A percentile compares a stretch with the other conserved stretches of the same genome.
These are phyloP conservation scores for Leptarthrus brevirostris DNA, from an alignment of 2,888 invertebrate genomes.

Conservation along the genomic window DNA sequence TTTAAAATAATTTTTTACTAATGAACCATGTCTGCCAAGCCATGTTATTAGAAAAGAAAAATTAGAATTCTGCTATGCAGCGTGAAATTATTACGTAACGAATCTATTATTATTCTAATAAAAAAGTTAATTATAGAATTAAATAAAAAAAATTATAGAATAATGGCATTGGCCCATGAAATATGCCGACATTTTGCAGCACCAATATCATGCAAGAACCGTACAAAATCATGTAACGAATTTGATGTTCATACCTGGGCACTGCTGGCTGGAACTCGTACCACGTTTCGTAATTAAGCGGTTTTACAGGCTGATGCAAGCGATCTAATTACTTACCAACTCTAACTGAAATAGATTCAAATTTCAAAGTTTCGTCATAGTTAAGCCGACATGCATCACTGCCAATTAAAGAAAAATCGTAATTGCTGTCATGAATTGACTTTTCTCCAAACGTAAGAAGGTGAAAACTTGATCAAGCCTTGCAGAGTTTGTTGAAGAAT, in stretches of 20 bases:
- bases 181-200: neutral
- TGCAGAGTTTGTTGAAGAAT: no score
- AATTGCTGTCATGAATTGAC: neutral
- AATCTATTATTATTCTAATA: constrained; percentile 11
- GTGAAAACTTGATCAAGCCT: no score
- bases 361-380: constrained; percentile 42
- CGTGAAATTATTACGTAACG: neutral
- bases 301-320: constrained; percentile 42
- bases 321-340: constrained; percentile 46
- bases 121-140: constrained; percentile 29
- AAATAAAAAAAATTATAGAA: constrained; percentile 28
- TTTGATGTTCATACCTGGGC: constrained; percentile 4
- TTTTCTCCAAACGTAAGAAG: neutral
- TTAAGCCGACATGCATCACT: constrained; percentile 36
- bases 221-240: constrained; percentile 15
- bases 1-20: no score
- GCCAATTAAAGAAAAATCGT: neutral
- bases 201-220: constrained; percentile 1
- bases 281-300: constrained; percentile 41
- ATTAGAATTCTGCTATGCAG: no score
- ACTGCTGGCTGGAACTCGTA: neutral
- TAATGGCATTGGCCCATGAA: constrained; percentile 43
- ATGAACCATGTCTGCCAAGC: no score
- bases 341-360: constrained; percentile 40
- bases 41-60: no score